phyloP scores from a whole-genome alignment of 2,797 vertebrate species.

The Denticeps clupeoides region DNA sequence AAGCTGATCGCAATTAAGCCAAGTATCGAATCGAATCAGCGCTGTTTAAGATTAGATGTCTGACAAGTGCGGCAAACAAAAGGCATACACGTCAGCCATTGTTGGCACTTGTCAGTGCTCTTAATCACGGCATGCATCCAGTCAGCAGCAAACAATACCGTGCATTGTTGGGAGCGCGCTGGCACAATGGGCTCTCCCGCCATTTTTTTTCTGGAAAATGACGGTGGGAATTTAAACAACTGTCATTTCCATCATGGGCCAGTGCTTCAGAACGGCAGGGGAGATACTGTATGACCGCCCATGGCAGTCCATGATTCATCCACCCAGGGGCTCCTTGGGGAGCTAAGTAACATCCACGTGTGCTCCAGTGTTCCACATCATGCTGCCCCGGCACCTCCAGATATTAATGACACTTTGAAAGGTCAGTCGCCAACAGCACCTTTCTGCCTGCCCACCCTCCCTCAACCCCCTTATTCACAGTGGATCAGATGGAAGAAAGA shows the following conservation, averaged over 20 bases:
- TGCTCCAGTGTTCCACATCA: not conserved
- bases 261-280: not conserved
- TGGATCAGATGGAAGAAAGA: too few species aligned
- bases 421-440: not conserved
- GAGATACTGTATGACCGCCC: too few species aligned
- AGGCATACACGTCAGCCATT: not conserved
- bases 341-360: not conserved
- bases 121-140: conserved; percentile 7
- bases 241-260: not conserved
- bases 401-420: not conserved
- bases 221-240: conserved; percentile 10
- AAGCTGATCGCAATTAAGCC: not conserved
- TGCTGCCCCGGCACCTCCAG: not conserved
- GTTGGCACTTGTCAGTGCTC: not conserved
- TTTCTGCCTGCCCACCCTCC: conserved; percentile 13
- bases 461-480: too few species aligned
- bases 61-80: conserved; percentile 5
- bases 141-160: conserved; percentile 11
- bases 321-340: not conserved
- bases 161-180: conserved; percentile 4
- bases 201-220: conserved; percentile 4
- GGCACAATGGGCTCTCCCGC: conserved; percentile 6
- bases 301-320: not conserved
- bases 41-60: not conserved
- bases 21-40: conserved; percentile 9